Conservation (phyloP, 2,888 invertebrate genomes). For the Leptinotarsa haldemani region DNA sequence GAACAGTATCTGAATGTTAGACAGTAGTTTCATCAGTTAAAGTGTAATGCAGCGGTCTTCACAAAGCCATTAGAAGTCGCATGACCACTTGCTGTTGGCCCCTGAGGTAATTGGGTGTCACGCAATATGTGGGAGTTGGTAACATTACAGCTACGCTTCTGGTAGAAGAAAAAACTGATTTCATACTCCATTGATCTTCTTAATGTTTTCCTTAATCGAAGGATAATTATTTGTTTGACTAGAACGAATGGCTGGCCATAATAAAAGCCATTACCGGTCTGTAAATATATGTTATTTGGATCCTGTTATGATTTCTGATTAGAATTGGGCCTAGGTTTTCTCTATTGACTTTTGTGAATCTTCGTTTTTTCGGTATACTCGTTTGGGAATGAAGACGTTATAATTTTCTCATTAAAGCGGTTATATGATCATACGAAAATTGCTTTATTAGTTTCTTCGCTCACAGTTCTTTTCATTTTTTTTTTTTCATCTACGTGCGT, state of each 20-base stretch:
- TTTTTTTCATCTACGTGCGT: not conserved
- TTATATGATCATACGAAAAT: not conserved
- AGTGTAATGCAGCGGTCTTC: conserved; percentile 20
- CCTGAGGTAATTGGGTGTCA: conserved; percentile 30
- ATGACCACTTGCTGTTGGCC: conserved; percentile 18
- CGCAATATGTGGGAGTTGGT: conserved; percentile 30
- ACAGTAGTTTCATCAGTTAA: not conserved
- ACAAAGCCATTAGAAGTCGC: conserved; percentile 25
- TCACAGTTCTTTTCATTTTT: not conserved
- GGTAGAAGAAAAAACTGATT: conserved; percentile 21
- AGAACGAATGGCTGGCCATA: conserved; percentile 21
- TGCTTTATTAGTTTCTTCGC: conserved; percentile 5
- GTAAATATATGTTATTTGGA: conserved; percentile 17
- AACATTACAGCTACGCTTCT: conserved; percentile 25
- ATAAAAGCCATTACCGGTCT: conserved; percentile 22
- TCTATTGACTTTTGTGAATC: conserved; percentile 11
- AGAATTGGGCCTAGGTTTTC: not conserved
- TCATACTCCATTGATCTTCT: conserved; percentile 26
- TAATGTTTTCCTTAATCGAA: conserved; percentile 27
- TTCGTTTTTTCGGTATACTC: not conserved
- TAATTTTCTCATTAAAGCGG: conserved; percentile 9
- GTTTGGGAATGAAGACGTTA: not conserved
- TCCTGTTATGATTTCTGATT: conserved; percentile 15
- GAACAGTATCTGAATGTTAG: not conserved
- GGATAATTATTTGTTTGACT: conserved; percentile 28